Evolutionary conservation across 2,888 invertebrate genomes (phyloP).

Genomic region (Hyppa rectilinea): DNA sequence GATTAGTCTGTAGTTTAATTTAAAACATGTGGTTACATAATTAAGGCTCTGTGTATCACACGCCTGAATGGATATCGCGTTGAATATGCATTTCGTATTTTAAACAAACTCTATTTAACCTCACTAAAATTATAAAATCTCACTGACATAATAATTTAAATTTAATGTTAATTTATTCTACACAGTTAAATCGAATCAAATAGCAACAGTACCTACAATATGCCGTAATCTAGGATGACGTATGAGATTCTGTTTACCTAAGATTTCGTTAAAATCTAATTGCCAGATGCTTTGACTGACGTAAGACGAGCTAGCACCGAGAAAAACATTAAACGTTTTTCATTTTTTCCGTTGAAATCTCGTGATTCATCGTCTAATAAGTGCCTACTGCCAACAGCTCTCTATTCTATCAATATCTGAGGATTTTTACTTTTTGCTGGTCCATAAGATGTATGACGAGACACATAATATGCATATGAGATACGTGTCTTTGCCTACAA

Average conservation of each 20-base stretch:
- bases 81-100: conserved; percentile 18
- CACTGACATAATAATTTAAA: neutral
- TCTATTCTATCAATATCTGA: neutral
- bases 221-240: conserved; percentile 11
- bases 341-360: neutral
- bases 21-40: conserved; percentile 33
- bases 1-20: conserved; percentile 16
- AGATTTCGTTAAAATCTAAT: conserved; percentile 30
- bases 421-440: conserved; percentile 20
- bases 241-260: conserved; percentile 4
- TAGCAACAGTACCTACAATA: neutral
- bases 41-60: conserved; percentile 6
- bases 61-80: conserved; percentile 5
- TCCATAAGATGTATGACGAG: conserved; percentile 11
- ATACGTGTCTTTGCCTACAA: conserved; percentile 46
- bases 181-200: neutral
- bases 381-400: conserved; percentile 8
- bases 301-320: conserved; percentile 6
- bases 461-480: conserved; percentile 32
- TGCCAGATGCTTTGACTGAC: conserved; percentile 20
- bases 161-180: too few relatives aligned
- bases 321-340: conserved; percentile 16
- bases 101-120: conserved; percentile 19
- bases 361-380: neutral
- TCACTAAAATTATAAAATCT: conserved; percentile 8